Base-by-base conservation (phyloP, 2,113 vertebrate genomes). In the Otolemur garnettii region DNA sequence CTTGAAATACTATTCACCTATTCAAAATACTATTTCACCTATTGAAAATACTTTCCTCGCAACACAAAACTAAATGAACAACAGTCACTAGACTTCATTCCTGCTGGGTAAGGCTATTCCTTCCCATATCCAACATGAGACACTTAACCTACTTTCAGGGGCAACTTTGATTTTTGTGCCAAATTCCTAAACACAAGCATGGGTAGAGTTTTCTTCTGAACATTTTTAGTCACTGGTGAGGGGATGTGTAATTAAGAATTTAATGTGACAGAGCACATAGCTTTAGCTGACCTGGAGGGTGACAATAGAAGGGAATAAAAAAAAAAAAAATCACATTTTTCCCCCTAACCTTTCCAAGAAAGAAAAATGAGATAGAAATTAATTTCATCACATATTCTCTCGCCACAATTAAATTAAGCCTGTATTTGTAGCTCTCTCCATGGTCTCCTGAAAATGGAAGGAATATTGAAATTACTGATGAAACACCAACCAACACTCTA, bases 211-310 rank as follows among this genome's bases (percentile, higher is more conserved):
- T 85, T 78, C 38, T 90, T 59, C 24, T 42, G 18, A 8, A 62
- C 24, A 1, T 21, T 4, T 1, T 1, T 19, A 35, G 80, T 50
- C 3, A 13, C 28, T 82, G 33, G 7, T 0, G 0, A 60, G 1
- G 78, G 13, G 10, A 2, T 42, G 6, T 18, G 6, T 13, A 21
- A 62, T 64, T 38, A 64, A 24, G 19, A 82, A 64, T 60, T 80
- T 26, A 90, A 89, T 77, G 66, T 50, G 18, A 68, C 5, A 50
- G 15, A 15, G 4, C 3, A 78, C 6, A 68, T 69, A 74, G 79
- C 5, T 5, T n/a, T 33, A 82, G 10, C 21, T 53, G 30, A 66
- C 35, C 11, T 57, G 42, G 15, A 83, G 21, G 42, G 17, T 60
- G 11, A 42, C 11, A 1, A 1, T 82, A 68, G 15, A 28, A 81